Conservation (phyloP, 2,113 vertebrate species). For the Ptyas mucosa region DNA sequence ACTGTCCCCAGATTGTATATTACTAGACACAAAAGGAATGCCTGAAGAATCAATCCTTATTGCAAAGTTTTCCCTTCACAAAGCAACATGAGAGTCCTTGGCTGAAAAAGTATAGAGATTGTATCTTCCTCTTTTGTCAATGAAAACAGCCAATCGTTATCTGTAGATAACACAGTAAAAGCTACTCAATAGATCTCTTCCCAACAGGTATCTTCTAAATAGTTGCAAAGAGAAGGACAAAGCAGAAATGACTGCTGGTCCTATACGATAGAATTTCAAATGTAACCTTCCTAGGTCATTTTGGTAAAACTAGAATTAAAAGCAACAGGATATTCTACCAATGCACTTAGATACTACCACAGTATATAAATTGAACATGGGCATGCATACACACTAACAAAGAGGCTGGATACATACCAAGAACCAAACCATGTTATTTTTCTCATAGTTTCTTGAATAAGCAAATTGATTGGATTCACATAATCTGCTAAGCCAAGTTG, state of each 20-base stretch:
- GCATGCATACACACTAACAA: not conserved
- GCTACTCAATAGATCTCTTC: not conserved
- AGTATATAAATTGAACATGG: not conserved
- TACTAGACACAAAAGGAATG: slow-evolving; percentile 2
- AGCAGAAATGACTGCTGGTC: not conserved
- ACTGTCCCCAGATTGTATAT: not conserved
- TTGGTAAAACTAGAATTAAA: not conserved
- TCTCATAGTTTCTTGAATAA: not conserved
- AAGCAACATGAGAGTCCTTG: not conserved
- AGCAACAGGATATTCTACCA: not conserved
- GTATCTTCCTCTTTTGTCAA: not conserved
- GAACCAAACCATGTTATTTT: not conserved
- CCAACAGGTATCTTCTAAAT: not conserved
- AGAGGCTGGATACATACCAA: not conserved
- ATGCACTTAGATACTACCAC: not conserved
- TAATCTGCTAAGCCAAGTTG: not conserved
- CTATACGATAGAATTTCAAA: not conserved
- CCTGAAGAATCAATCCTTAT: slow-evolving; percentile 16
- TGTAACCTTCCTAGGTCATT: slow-evolving; percentile 1
- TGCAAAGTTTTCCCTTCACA: slow-evolving; percentile 21
- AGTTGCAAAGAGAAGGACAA: not conserved
- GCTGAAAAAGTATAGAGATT: not conserved
- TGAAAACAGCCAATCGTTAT: not conserved
- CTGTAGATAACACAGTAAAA: rapidly evolving
- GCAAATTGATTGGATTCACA: not conserved